Evolutionary conservation across 2,113 vertebrate genomes (phyloP).

Genomic region (Mungos mungo): DNA sequence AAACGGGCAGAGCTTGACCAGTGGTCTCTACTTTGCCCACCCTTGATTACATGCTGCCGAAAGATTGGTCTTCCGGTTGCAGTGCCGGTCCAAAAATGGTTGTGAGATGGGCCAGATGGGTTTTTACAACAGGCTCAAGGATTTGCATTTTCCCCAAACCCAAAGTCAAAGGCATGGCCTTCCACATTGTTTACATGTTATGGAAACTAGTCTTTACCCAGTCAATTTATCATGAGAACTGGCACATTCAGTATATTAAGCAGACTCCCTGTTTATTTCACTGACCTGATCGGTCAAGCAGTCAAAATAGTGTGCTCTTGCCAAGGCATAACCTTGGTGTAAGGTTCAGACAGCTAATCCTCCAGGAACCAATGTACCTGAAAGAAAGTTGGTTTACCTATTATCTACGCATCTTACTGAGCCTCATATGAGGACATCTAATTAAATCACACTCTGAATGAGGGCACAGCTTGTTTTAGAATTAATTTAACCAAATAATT

Average conservation of each 20-base stretch:
- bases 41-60: not conserved
- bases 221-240: slow-evolving; percentile 5
- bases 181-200: not conserved
- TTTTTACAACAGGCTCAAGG: not conserved
- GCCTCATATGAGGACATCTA: slow-evolving; percentile 29
- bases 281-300: not conserved
- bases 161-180: not conserved
- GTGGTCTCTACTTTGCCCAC: not conserved
- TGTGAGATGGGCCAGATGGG: not conserved
- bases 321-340: slow-evolving; percentile 19
- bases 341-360: slow-evolving; percentile 1
- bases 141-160: not conserved
- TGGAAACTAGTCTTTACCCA: not conserved
- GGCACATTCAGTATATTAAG: not conserved
- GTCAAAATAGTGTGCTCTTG: not conserved
- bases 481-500: slow-evolving; percentile 72
- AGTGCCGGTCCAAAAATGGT: not conserved
- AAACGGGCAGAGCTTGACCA: not conserved
- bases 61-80: not conserved
- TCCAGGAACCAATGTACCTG: slow-evolving; percentile 24
- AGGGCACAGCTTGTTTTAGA: slow-evolving; percentile 57
- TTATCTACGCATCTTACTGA: slow-evolving; percentile 47
- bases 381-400: slow-evolving; percentile 52
- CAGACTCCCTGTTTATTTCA: slow-evolving; percentile 42
- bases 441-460: slow-evolving; percentile 68